A percentile compares a stretch with the other conserved stretches of the same genome.
Conservation (phyloP, 2,888 invertebrate species). For the Notodonta ziczac region DNA sequence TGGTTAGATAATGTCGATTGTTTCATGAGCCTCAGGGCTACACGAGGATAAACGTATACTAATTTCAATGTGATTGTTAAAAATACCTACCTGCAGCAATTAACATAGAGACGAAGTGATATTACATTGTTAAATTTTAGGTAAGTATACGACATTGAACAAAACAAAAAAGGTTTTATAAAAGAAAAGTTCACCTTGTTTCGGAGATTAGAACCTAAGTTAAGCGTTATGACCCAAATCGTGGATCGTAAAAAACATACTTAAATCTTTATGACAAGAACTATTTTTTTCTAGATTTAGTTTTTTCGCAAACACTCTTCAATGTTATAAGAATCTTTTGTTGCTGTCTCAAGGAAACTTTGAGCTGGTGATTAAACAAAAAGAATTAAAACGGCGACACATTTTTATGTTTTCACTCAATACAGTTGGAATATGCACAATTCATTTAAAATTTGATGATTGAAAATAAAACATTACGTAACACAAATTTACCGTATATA, state of each 20-base stretch:
- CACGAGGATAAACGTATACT: conserved; percentile 32
- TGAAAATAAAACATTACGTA: no score
- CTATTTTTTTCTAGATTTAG: conserved; percentile 47
- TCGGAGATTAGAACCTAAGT: conserved; percentile 38
- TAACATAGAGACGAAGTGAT: conserved; percentile 29
- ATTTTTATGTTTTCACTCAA: conserved; percentile 8
- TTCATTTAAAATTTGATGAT: background rate
- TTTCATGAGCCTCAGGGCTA: conserved; percentile 34
- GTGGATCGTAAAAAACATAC: conserved; percentile 43
- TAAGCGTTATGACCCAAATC: conserved; percentile 48
- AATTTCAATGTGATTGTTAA: conserved; percentile 36
- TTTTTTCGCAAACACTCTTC: conserved; percentile 30
- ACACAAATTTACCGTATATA: no score
- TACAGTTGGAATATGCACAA: background rate
- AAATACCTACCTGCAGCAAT: conserved; percentile 31
- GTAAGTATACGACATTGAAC: conserved; percentile 27
- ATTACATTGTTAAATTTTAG: background rate
- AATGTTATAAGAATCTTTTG: conserved; percentile 46
- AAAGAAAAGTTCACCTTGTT: conserved; percentile 42
- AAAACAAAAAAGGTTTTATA: conserved; percentile 26
- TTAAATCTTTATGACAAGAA: conserved; percentile 35
- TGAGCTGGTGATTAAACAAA: conserved; percentile 4
- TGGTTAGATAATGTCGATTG: conserved; percentile 38
- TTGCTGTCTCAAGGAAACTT: conserved; percentile 40
- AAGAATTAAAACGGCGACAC: conserved; percentile 16